These are phyloP conservation scores for Lepidurus couesii DNA, from an alignment of 1,140 invertebrate species.

Conservation along the genomic window DNA sequence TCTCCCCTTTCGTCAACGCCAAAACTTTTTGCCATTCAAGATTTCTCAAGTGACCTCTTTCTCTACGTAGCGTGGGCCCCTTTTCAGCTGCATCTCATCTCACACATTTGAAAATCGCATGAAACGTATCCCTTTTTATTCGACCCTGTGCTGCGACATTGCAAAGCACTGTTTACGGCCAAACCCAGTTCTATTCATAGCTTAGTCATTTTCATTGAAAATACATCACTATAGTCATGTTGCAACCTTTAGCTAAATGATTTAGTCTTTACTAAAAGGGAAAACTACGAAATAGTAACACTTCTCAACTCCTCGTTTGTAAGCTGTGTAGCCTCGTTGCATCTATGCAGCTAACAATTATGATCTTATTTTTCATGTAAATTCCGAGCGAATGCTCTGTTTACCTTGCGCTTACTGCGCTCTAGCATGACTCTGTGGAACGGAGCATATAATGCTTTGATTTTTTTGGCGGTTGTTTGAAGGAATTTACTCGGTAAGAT, in stretches of 20 bases:
- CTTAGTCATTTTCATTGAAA: conserved; percentile 11
- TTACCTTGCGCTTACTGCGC: too few relatives aligned
- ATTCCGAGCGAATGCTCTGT: too few relatives aligned
- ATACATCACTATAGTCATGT: conserved; percentile 1
- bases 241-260: not conserved
- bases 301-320: too few relatives aligned
- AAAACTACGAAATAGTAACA: too few relatives aligned
- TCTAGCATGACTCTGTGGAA: too few relatives aligned
- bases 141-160: not conserved
- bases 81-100: not conserved
- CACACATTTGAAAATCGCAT: not conserved
- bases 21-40: conserved; percentile 8
- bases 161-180: not conserved
- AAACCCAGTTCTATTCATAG: not conserved
- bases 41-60: conserved; percentile 13
- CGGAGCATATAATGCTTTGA: too few relatives aligned
- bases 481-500: too few relatives aligned
- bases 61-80: not conserved
- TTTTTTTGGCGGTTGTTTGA: too few relatives aligned
- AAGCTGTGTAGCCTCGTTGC: too few relatives aligned
- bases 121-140: not conserved
- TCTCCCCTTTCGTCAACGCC: conserved; percentile 11
- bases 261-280: too few relatives aligned
- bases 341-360: too few relatives aligned
- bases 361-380: too few relatives aligned